Evolutionary conservation across 2,888 invertebrate genomes (phyloP), one percentile per base, ranked within the genome.

Genomic region (Andrena hattorfiana): DNA sequence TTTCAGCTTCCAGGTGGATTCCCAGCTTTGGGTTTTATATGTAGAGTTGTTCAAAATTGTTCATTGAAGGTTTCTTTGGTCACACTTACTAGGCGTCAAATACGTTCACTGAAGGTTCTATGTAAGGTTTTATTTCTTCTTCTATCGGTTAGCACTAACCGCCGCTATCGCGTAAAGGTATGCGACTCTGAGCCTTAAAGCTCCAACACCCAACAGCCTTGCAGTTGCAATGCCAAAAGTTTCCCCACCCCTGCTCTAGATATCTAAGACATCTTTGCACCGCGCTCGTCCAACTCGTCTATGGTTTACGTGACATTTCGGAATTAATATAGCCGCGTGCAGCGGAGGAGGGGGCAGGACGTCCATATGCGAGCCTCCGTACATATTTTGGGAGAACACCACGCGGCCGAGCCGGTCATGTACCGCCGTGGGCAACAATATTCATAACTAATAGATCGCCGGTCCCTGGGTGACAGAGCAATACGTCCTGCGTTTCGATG

Each of bases 371-470:
- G 78, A 86, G 82, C 76, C 85, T 87, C 87, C 90, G 88, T 90
- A 92, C 91, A 92, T 93, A 92, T 92, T 93, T 92, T 85, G 92
- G 92, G 89, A 86, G 91, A 89, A 86, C 88, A 89, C 83, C 83
- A 85, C 86, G 86, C 86, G 82, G 84, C 66, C 84, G 84, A 60
- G 69, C 84, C 84, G 91, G 90, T 90, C 93, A 89, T 93, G 93
- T 93, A 93, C 92, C 93, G 93, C 93, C 92, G 90, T 92, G 91
- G 93, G 93, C 93, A 93, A 93, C 93, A 92, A 88, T 93, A 93
- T 93, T 92, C 92, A 93, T 93, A 93, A 93, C 93, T 93, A 93
- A 93, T 93, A 93, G 93, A 93, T 93, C 92, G 93, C 91, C 91
- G 90, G 91, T 88, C 90, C 85, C 86, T 87, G 92, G 91, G 92